Evolutionary conservation across 2,113 vertebrate genomes (phyloP).

Genomic region (Garra rufa): DNA sequence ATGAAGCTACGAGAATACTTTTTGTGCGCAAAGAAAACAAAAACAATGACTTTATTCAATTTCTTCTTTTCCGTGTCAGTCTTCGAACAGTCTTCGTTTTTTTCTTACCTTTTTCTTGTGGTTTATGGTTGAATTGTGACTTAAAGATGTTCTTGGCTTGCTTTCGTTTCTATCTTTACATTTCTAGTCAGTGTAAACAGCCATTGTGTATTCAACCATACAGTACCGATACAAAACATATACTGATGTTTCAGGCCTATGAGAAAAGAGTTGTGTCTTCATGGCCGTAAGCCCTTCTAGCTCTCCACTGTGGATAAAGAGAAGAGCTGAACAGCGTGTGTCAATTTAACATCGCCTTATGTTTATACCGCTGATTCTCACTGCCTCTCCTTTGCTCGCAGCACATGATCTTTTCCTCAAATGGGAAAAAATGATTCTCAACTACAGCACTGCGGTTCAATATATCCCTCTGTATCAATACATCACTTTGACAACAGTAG

Average conservation of each 20-base stretch:
- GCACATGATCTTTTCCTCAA: slow-evolving; percentile 37
- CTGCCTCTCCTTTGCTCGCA: slow-evolving; percentile 8
- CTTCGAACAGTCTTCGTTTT: too few species aligned
- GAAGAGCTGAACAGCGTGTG: not conserved
- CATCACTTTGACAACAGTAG: slow-evolving; percentile 43
- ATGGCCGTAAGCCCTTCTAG: not conserved
- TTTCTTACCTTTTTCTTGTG: too few species aligned
- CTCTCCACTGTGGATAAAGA: not conserved
- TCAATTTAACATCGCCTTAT: slow-evolving; percentile 26
- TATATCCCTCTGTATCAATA: slow-evolving; percentile 29
- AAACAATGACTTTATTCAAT: too few species aligned
- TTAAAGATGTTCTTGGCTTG: not conserved
- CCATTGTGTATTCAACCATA: not conserved
- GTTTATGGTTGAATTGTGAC: not conserved
- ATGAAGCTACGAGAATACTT: too few species aligned
- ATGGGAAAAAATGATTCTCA: slow-evolving; percentile 12
- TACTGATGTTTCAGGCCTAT: not conserved
- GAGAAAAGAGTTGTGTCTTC: not conserved
- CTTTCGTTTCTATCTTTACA: not conserved
- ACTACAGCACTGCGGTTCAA: not conserved
- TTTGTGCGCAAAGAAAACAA: too few species aligned
- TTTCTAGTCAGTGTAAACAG: not conserved
- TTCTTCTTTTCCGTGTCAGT: too few species aligned
- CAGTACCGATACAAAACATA: not conserved
- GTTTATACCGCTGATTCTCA: not conserved